A percentile compares a stretch with the other conserved stretches of the same genome.
These are phyloP conservation scores for Petrolisthes manimaculis DNA, from an alignment of 2,888 invertebrate genomes.

Conservation along the genomic window DNA sequence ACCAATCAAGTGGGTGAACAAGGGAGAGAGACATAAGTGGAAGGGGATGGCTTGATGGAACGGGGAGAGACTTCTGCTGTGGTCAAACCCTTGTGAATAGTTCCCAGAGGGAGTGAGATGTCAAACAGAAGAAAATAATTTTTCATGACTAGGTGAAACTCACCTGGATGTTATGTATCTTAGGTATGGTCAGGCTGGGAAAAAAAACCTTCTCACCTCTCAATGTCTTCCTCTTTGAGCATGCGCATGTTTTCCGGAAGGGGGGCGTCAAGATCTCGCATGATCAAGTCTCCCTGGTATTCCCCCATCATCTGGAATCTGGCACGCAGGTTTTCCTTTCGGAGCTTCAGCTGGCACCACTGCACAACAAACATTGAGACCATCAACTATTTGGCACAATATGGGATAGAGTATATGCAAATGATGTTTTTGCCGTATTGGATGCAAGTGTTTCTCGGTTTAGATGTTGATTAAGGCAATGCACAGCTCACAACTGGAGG, in stretches of 20 bases:
- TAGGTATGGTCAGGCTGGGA: background rate
- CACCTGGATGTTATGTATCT: too few relatives aligned
- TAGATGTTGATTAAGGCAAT: background rate
- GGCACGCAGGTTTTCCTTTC: slow-evolving; percentile 85
- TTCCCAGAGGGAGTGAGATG: too few relatives aligned
- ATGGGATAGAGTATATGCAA: background rate
- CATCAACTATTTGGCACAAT: background rate
- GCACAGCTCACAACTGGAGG: too few relatives aligned
- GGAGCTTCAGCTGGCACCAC: slow-evolving; percentile 89
- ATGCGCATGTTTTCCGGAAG: slow-evolving; percentile 85
- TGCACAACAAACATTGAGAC: slow-evolving; percentile 68
- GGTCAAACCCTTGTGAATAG: too few relatives aligned
- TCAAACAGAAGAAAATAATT: too few relatives aligned
- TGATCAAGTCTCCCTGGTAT: slow-evolving; percentile 86
- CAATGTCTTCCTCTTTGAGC: slow-evolving; percentile 87
- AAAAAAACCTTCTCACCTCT: slow-evolving; percentile 73
- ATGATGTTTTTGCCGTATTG: too few relatives aligned
- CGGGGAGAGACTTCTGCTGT: too few relatives aligned
- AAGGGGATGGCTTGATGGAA: too few relatives aligned
- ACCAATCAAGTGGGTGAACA: too few relatives aligned
- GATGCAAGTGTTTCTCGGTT: too few relatives aligned
- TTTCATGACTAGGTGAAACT: too few relatives aligned
- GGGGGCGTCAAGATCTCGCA: slow-evolving; percentile 85
- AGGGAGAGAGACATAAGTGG: too few relatives aligned
- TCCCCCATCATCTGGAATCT: slow-evolving; percentile 92